These are phyloP conservation scores for Pilophorus perplexus DNA, from an alignment of 2,888 invertebrate species.

Conservation along the genomic window DNA sequence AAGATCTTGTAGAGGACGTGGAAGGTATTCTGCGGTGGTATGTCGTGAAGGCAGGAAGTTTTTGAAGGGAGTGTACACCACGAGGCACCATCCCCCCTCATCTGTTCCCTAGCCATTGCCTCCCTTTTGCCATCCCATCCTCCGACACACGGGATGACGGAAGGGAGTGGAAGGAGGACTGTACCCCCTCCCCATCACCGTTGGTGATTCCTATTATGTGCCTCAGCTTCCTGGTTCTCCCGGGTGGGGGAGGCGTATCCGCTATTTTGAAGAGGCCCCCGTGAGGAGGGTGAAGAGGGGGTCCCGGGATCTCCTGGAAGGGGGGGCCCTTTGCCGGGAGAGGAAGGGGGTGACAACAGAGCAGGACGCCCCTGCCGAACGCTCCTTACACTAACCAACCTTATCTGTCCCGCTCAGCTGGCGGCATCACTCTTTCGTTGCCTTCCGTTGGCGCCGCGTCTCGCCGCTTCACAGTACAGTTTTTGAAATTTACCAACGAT, in stretches of 20 bases:
- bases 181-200: neutral
- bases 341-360: neutral
- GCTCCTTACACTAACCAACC: constrained; percentile 12
- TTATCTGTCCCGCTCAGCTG: constrained; percentile 33
- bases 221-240: constrained; percentile 24
- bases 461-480: constrained; percentile 5
- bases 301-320: neutral
- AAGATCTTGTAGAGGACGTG: no score
- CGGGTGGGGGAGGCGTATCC: constrained; percentile 27
- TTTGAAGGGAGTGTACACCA: constrained; percentile 14
- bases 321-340: neutral
- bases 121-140: neutral
- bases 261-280: constrained; percentile 14
- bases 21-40: constrained; percentile 13
- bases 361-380: constrained; percentile 5
- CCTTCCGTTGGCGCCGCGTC: constrained; percentile 13
- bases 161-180: neutral
- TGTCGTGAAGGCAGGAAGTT: constrained; percentile 7
- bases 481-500: constrained; percentile 14
- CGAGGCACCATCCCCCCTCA: neutral
- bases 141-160: neutral
- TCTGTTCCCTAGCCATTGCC: neutral
- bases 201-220: constrained; percentile 18
- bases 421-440: constrained; percentile 27
- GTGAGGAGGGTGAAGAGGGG: neutral